Conservation (phyloP, 1,140 invertebrate species). For the Radopholus similis region DNA sequence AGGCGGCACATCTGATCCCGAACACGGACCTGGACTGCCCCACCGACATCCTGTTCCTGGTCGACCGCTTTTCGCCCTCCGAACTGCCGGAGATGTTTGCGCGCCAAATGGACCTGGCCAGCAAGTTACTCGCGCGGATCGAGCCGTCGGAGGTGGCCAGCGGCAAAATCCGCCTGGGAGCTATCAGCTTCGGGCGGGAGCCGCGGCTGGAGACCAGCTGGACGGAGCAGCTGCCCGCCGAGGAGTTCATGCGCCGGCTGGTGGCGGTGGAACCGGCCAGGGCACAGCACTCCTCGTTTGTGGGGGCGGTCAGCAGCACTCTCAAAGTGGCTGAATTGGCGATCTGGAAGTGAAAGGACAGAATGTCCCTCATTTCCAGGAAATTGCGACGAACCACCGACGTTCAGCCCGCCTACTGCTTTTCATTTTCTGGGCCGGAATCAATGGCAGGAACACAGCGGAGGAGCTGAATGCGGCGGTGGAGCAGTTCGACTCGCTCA, state of each 20-base stretch:
- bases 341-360: slow-evolving; percentile 1
- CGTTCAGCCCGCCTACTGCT: slow-evolving; percentile 4
- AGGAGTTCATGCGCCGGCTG: background rate
- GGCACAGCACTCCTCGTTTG: background rate
- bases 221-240: background rate
- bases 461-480: slow-evolving; percentile 10
- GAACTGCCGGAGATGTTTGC: background rate
- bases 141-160: slow-evolving; percentile 6
- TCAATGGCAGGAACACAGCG: slow-evolving; percentile 8
- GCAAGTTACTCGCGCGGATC: slow-evolving; percentile 6
- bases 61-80: slow-evolving; percentile 17
- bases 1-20: too few species aligned
- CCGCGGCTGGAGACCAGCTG: background rate
- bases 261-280: background rate
- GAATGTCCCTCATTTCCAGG: slow-evolving; percentile 4
- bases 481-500: background rate
- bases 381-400: slow-evolving; percentile 9
- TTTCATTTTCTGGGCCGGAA: slow-evolving; percentile 22
- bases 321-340: background rate
- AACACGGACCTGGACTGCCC: slow-evolving; percentile 18
- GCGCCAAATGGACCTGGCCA: slow-evolving; percentile 20
- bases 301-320: background rate
- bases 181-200: slow-evolving; percentile 19
- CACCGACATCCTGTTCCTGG: slow-evolving; percentile 22
- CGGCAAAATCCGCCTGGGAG: slow-evolving; percentile 11